Evolutionary conservation across 1,140 invertebrate species (phyloP).

Genomic region (Cherax destructor): DNA sequence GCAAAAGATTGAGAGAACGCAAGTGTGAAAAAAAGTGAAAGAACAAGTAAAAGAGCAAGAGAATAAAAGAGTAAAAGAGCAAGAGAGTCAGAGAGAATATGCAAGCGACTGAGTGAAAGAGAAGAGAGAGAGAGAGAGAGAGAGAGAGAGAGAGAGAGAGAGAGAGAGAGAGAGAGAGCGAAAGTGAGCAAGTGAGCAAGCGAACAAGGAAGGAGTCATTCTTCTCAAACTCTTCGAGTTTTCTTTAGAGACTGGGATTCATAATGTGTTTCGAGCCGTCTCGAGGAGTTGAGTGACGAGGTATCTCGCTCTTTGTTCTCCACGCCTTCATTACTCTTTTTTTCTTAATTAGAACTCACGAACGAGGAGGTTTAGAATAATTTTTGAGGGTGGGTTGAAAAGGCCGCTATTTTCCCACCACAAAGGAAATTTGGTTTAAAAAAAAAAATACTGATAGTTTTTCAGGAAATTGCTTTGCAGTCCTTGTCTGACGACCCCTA

Average conservation of each 20-base stretch:
- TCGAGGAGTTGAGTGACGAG: not conserved
- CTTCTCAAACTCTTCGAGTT: not conserved
- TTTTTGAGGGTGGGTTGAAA: not conserved
- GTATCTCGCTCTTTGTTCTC: not conserved
- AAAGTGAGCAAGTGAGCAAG: too few species aligned
- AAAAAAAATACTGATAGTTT: not conserved
- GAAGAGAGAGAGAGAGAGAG: not conserved
- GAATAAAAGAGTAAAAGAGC: too few species aligned
- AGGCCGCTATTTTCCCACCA: not conserved
- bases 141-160: not conserved
- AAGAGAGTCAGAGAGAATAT: too few species aligned
- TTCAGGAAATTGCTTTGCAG: not conserved
- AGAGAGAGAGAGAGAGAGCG: too few species aligned
- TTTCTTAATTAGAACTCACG: slow-evolving; percentile 13
- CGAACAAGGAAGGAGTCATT: not conserved
- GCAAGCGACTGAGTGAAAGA: too few species aligned
- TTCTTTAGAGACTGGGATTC: not conserved
- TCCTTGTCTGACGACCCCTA: too few species aligned
- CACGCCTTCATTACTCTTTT: slow-evolving; percentile 2
- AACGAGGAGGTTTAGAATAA: not conserved
- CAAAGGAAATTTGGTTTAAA: not conserved
- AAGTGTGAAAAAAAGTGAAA: too few species aligned
- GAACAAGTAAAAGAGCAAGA: too few species aligned
- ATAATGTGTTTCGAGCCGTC: not conserved
- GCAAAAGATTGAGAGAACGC: too few species aligned